Conservation (phyloP, 2,888 invertebrate species). For the Agrenia bidenticulata region DNA sequence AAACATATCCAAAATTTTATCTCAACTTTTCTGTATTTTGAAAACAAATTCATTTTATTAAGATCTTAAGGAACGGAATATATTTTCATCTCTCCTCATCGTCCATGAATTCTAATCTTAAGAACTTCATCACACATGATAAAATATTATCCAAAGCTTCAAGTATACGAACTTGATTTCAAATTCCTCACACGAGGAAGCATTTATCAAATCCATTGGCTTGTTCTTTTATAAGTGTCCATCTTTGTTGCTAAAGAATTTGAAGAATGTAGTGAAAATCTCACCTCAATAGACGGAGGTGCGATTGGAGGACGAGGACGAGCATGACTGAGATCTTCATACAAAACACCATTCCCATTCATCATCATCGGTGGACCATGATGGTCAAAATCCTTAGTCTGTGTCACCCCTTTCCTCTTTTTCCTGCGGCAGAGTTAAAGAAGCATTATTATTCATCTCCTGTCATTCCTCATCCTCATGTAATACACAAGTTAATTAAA, state of each 20-base stretch:
- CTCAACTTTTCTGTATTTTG: too few species aligned
- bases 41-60: too few species aligned
- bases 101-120: too few species aligned
- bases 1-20: too few species aligned
- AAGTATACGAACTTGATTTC: too few species aligned
- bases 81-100: too few species aligned
- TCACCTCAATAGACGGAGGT: slow-evolving; percentile 53
- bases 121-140: too few species aligned
- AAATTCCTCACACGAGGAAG: too few species aligned
- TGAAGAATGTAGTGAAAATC: slow-evolving; percentile 15
- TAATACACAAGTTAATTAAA: slow-evolving; percentile 18
- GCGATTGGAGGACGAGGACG: slow-evolving; percentile 52
- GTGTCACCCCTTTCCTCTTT: slow-evolving; percentile 52
- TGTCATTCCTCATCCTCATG: slow-evolving; percentile 14
- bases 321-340: slow-evolving; percentile 52
- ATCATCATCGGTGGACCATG: slow-evolving; percentile 50
- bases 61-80: too few species aligned
- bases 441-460: slow-evolving; percentile 14
- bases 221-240: too few species aligned
- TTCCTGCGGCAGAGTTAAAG: slow-evolving; percentile 38
- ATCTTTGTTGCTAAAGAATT: background rate
- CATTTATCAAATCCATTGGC: too few species aligned
- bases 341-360: slow-evolving; percentile 52
- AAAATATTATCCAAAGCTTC: too few species aligned
- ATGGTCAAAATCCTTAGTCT: slow-evolving; percentile 52